Evolutionary conservation across 2,113 vertebrate species (phyloP).

Genomic region (Hydrolagus affinis): DNA sequence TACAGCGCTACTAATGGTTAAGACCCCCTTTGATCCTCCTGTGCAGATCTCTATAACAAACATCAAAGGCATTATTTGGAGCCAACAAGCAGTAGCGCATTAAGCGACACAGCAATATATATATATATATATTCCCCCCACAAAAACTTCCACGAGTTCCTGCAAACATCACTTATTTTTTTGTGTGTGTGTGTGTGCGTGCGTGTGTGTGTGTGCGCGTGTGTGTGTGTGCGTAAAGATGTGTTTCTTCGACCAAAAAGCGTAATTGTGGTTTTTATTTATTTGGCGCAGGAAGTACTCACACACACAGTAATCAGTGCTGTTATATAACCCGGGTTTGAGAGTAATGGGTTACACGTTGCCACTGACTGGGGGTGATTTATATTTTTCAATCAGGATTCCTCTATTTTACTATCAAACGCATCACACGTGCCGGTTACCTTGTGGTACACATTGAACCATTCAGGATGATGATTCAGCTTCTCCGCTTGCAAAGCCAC

Average conservation of each 20-base stretch:
- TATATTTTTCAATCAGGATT: neutral
- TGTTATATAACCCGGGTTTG: neutral
- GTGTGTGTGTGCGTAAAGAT: neutral
- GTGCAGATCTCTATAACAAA: constrained; percentile 13
- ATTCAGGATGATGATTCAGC: constrained; percentile 97
- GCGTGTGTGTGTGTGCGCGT: too few species aligned
- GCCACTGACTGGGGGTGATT: neutral
- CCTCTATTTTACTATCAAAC: neutral
- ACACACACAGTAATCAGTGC: neutral
- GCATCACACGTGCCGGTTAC: constrained; percentile 49
- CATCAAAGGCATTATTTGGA: constrained; percentile 6
- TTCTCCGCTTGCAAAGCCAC: constrained; percentile 93
- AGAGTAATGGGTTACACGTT: neutral
- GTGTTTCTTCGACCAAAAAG: neutral
- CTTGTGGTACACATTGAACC: constrained; percentile 97
- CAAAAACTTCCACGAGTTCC: neutral
- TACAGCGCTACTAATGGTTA: neutral
- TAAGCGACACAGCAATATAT: constrained; percentile 8
- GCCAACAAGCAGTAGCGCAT: constrained; percentile 8
- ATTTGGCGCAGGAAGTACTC: neutral
- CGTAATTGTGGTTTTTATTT: neutral
- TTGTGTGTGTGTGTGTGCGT: too few species aligned
- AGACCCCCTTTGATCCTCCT: constrained; percentile 6
- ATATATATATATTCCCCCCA: too few species aligned
- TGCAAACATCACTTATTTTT: too few species aligned